A percentile compares a stretch with the other conserved stretches of the same genome.
These are phyloP conservation scores for Gobio occitaniae DNA, from an alignment of 2,797 vertebrate genomes.

Conservation along the genomic window DNA sequence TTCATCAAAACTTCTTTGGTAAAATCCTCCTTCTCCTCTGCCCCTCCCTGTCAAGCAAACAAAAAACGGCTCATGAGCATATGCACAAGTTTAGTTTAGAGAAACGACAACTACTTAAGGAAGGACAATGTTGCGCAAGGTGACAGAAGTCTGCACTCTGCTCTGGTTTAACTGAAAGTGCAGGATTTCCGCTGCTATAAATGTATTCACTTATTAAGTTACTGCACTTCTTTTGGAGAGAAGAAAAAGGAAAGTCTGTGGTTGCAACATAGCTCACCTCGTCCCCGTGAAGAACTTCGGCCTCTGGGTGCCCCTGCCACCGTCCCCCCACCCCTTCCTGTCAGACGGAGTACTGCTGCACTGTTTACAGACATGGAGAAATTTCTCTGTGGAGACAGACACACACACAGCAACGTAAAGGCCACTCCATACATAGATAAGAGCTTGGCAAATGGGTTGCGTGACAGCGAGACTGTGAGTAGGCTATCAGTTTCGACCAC, in stretches of 20 bases:
- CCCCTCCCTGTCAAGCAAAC: constrained; percentile 85
- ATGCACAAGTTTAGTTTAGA: background rate
- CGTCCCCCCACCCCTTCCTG: constrained; percentile 90
- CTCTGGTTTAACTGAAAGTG: background rate
- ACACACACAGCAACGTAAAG: background rate
- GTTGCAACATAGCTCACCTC: constrained; percentile 83
- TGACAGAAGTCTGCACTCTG: constrained; percentile 11
- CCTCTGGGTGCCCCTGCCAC: constrained; percentile 94
- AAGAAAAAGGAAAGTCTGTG: constrained; percentile 18
- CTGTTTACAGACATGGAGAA: constrained; percentile 99
- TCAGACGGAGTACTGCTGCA: constrained; percentile 93
- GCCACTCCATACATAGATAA: background rate
- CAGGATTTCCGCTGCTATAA: background rate
- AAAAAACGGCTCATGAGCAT: background rate
- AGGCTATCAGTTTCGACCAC: constrained; percentile 20
- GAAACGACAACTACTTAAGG: too few relatives aligned
- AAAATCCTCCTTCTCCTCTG: constrained; percentile 98
- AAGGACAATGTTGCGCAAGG: background rate
- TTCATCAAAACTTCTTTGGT: constrained; percentile 99
- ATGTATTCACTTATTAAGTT: background rate
- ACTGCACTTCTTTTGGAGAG: background rate
- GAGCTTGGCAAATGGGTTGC: background rate
- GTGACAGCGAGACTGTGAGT: constrained; percentile 6
- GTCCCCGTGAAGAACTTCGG: constrained; percentile 97
- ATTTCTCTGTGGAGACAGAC: constrained; percentile 89